Evolutionary conservation across 2,113 vertebrate species (phyloP), one percentile per base, ranked within the genome.

Genomic region (Sclerurus mexicanus): DNA sequence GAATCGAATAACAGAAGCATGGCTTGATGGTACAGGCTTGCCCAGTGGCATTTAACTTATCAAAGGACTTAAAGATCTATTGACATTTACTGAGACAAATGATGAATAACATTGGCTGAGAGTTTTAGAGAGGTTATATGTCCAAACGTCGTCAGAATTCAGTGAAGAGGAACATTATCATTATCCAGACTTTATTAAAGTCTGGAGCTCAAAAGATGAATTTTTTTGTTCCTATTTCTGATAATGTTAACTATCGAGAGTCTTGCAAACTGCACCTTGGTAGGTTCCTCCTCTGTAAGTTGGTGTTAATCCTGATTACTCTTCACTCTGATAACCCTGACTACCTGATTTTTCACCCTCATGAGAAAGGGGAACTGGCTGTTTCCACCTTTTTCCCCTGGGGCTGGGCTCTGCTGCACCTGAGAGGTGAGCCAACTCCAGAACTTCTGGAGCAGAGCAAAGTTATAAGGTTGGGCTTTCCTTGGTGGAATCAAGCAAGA

Each of bases 1-100:
- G 93, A 94, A 87, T 89, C 90, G 93, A 94, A 50, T 86, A 95
- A 67, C 76, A 92, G 86, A 84, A 87, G 89, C 60, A 28, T 9
- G 10, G 74, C 64, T 86, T 76, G 80, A 90, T 0, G 1, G 67
- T 59, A 81, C 63, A 44, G 90, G 35, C 80, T 58, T 94, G 79
- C 91, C 79, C 94, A 95, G 85, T 94, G 90, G 78, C 93, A 97
- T 94, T 96, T 96, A 95, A 90, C 90, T 97, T 92, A 83, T 64
- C 89, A 92, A 85, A 93, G 89, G 85, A 83, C 85, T 93, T 95
- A 87, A 73, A 95, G 69, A 87, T 66, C 85, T 94, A 56, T 88
- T 92, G 92, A 90, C 79, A 86, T 92, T 96, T 94, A 77, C 90
- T 53, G n/a, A 92, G 86, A 69, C 86, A 86, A 89, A 82, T 89